Evolutionary conservation across 1,140 invertebrate genomes (phyloP).

Genomic region (Tenebrio molitor): DNA sequence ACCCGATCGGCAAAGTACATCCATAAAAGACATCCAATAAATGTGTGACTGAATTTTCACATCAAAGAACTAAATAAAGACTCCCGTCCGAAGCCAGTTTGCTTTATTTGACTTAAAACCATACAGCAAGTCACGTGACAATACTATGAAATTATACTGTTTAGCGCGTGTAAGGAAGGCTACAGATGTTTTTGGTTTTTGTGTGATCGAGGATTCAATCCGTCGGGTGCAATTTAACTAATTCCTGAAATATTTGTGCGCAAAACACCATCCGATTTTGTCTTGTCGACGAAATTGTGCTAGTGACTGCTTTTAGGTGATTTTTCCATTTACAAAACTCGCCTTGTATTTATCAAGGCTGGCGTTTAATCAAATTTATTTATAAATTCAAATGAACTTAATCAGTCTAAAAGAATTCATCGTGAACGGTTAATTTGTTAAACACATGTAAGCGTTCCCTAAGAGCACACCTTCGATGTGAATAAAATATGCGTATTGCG

Average conservation of each 20-base stretch:
- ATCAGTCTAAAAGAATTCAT: neutral
- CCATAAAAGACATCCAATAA: conserved; percentile 20
- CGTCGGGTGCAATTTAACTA: conserved; percentile 10
- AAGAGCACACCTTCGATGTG: neutral
- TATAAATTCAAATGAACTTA: conserved; percentile 1
- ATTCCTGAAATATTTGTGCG: conserved; percentile 11
- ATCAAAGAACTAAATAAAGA: conserved; percentile 28
- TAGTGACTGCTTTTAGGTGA: neutral
- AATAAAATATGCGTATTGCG: conserved; percentile 6
- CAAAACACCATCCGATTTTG: neutral
- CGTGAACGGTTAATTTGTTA: neutral
- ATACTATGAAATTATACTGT: neutral
- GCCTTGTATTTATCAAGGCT: neutral
- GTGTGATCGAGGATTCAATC: conserved; percentile 8
- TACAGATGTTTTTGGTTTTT: conserved; percentile 27
- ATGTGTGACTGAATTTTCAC: conserved; percentile 28
- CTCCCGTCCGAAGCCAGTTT: conserved; percentile 8
- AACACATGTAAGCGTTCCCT: conserved; percentile 1
- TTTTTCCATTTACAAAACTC: neutral
- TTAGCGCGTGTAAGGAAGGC: conserved; percentile 2
- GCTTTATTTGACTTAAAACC: conserved; percentile 31
- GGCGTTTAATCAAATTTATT: neutral
- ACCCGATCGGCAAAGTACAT: neutral
- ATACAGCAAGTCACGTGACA: conserved; percentile 8
- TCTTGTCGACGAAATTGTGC: neutral